Percentiles rank a stretch among this genome's conserved stretches.
These are phyloP conservation scores for Aporrectodea caliginosa DNA, from an alignment of 1,140 invertebrate species.

Conservation along the genomic window DNA sequence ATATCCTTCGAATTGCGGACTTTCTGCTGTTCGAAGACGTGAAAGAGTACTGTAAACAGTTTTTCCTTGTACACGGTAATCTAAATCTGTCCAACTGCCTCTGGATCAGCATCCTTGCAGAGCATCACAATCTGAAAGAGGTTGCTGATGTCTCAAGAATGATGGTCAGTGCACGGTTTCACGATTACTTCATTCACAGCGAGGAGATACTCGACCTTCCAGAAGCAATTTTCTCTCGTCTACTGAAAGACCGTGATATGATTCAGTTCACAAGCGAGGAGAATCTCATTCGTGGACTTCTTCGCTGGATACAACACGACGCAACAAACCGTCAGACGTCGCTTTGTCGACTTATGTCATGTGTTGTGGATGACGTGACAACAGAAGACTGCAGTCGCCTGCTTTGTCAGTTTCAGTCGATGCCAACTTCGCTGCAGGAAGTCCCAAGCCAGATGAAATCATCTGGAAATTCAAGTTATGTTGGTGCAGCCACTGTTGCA, in stretches of 20 bases:
- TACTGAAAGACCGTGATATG: constrained; percentile 44
- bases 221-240: constrained; percentile 38
- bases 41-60: constrained; percentile 50
- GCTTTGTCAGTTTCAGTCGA: background rate
- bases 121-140: constrained; percentile 47
- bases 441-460: background rate
- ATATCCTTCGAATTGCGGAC: constrained; percentile 56
- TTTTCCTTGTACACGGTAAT: constrained; percentile 48
- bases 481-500: background rate
- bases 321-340: constrained; percentile 36
- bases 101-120: constrained; percentile 43
- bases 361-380: background rate
- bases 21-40: constrained; percentile 63
- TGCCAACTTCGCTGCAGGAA: background rate
- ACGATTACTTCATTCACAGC: constrained; percentile 49
- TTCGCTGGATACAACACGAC: constrained; percentile 47
- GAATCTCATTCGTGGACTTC: constrained; percentile 43
- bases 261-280: constrained; percentile 46
- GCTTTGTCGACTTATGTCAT: constrained; percentile 22
- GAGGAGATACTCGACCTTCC: constrained; percentile 54
- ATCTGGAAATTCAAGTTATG: too few species aligned
- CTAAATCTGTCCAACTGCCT: constrained; percentile 49
- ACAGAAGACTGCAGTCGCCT: background rate
- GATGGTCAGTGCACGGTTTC: constrained; percentile 50
- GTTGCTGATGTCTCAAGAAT: constrained; percentile 43